Evolutionary conservation across 1,140 invertebrate species (phyloP).

Genomic region (Brachionus rubens): DNA sequence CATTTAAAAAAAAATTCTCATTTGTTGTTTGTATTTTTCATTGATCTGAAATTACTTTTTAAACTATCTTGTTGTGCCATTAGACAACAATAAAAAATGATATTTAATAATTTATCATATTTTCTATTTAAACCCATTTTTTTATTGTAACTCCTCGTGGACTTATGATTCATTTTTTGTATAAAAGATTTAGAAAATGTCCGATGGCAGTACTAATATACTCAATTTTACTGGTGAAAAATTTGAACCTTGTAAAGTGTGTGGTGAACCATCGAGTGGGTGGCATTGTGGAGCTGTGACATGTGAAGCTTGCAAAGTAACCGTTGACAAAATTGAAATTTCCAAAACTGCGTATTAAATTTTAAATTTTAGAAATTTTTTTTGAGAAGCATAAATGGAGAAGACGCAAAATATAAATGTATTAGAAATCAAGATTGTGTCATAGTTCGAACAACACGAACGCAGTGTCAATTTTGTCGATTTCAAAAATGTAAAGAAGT

Average conservation of each 20-base stretch:
- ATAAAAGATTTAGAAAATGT: constrained; percentile 38
- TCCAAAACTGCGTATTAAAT: background rate
- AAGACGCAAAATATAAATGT: constrained; percentile 56
- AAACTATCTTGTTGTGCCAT: background rate
- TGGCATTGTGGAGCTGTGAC: constrained; percentile 60
- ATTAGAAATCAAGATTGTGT: constrained; percentile 53
- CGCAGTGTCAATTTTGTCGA: constrained; percentile 88
- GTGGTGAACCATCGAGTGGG: constrained; percentile 58
- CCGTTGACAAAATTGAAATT: background rate
- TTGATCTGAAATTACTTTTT: background rate
- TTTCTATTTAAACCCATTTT: too few species aligned
- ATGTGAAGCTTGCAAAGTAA: constrained; percentile 61
- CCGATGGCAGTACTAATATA: background rate
- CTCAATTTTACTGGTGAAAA: constrained; percentile 31
- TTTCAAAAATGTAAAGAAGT: constrained; percentile 98
- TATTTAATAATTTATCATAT: too few species aligned
- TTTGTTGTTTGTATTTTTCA: background rate
- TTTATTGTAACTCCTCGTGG: too few species aligned
- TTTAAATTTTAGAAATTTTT: constrained; percentile 59
- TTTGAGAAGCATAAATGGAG: constrained; percentile 55
- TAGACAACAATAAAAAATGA: too few species aligned
- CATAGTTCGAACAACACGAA: constrained; percentile 58
- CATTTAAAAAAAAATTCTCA: constrained; percentile 23
- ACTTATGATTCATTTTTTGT: too few species aligned
- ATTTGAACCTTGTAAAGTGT: constrained; percentile 55